A percentile compares a stretch with the other conserved stretches of the same genome.
Evolutionary conservation across 2,888 invertebrate species (phyloP).

Genomic region (Euproctis similis): DNA sequence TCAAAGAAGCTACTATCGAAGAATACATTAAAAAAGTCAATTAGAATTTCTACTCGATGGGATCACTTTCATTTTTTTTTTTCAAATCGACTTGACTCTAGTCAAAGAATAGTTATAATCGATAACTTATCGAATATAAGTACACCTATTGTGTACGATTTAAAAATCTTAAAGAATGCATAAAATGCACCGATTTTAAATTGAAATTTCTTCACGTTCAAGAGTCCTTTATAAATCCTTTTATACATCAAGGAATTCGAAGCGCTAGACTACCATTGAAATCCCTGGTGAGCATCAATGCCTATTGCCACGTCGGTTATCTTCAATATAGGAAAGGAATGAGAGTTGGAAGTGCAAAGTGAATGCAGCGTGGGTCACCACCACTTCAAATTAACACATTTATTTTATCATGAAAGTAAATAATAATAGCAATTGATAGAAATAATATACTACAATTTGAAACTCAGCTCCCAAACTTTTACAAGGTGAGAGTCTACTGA

Average conservation of each 20-base stretch:
- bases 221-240: constrained; percentile 58
- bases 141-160: too few species aligned
- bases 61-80: too few species aligned
- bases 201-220: constrained; percentile 47
- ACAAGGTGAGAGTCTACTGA: too few species aligned
- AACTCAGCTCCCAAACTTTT: too few species aligned
- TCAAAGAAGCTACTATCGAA: constrained; percentile 59
- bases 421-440: too few species aligned
- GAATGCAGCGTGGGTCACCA: constrained; percentile 23
- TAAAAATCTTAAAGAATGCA: too few species aligned
- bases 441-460: too few species aligned
- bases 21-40: constrained; percentile 53
- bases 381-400: constrained; percentile 56
- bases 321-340: constrained; percentile 46
- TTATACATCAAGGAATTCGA: constrained; percentile 62
- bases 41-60: constrained; percentile 33
- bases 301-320: constrained; percentile 71
- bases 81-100: too few species aligned
- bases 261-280: constrained; percentile 63
- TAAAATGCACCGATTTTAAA: constrained; percentile 35
- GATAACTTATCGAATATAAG: too few species aligned
- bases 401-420: too few species aligned
- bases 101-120: too few species aligned
- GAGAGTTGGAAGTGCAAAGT: constrained; percentile 25
- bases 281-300: constrained; percentile 69